Base-by-base conservation (phyloP, 2,888 invertebrate species). In the Timema cristinae region DNA sequence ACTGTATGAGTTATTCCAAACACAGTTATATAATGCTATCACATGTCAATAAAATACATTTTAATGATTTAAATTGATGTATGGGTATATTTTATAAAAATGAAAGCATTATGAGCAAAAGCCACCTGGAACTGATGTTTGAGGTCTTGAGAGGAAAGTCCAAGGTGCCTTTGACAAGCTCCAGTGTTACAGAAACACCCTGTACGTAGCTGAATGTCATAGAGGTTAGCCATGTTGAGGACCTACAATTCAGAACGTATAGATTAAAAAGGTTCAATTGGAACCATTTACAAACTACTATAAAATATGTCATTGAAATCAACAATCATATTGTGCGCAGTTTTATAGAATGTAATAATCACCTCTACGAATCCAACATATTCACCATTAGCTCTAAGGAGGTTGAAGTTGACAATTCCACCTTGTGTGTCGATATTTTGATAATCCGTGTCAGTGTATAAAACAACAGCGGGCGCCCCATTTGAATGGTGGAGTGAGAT, bases 121-220 rank as follows among this genome's bases (percentile, higher is more conserved):
- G 32, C 32, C 80, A 88, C 88, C 80, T 91, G 87, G 81, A 89
- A 95, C 81, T 96, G 93, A 50, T 87, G 85, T 77, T 89, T 88
- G 76, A 97, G 85, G 71, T 92, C 90, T 13, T 87, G 84, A 69
- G 90, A 86, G 0, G 88, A 85, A 9, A 95, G 84, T 8, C 85
- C 82, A 66, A 98, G 84, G 79, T 93, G 92, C 68, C 89, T 84
- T 80, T 96, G 94, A 80, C 98, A 98, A 2, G 97, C 93, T 13
- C 98, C 98, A 2, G 96, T 92, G 84, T 98, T 98, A 81, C 98
- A 98, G 81, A 97, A 96, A 81, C 98, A 98, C 0, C 98, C 98
- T 1, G 95, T 95, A 75, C 98, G 87, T 59, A 98, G 81, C 77
- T 91, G 90, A 69, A 98, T 91, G 77, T 91, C 90, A 80, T 94